phyloP scores from a whole-genome alignment of 1,140 invertebrate genomes.

The Mactra quadrangularis region DNA sequence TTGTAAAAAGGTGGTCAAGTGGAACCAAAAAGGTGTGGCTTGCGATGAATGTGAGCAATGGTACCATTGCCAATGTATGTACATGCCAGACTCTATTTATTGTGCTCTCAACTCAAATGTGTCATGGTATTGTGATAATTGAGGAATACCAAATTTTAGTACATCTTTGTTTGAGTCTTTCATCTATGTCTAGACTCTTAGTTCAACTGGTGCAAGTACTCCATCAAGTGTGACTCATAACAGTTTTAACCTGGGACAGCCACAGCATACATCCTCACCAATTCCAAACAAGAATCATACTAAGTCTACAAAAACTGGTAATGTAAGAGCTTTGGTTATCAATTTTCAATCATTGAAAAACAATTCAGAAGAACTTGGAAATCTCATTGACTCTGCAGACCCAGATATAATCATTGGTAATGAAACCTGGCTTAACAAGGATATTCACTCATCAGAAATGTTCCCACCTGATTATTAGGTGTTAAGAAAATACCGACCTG shows the following conservation, averaged over 20 bases:
- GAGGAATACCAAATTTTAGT: constrained; percentile 51
- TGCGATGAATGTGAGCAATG: constrained; percentile 51
- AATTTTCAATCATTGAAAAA: constrained; percentile 48
- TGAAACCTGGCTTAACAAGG: constrained; percentile 28
- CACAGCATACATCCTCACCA: constrained; percentile 10
- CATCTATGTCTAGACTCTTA: not conserved
- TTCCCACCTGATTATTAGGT: constrained; percentile 26
- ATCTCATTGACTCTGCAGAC: constrained; percentile 31
- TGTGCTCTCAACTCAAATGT: no score
- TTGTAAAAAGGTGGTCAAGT: constrained; percentile 26
- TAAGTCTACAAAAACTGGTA: not conserved
- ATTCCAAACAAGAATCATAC: not conserved
- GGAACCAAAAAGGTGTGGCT: constrained; percentile 32
- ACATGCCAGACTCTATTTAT: no score
- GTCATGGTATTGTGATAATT: constrained; percentile 50
- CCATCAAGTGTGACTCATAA: no score
- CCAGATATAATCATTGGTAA: constrained; percentile 30
- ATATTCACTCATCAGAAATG: constrained; percentile 26
- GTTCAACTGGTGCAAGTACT: not conserved
- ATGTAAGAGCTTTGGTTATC: not conserved
- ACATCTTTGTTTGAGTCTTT: constrained; percentile 29
- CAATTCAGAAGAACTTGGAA: constrained; percentile 20
- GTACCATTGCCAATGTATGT: constrained; percentile 55
- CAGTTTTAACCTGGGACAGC: constrained; percentile 10
- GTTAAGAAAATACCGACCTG: constrained; percentile 6